Evolutionary conservation across 64 coral and sea anemone genomes (phyloP), one percentile per base, ranked within the genome.

Genomic region (Pocillopora verrucosa): DNA sequence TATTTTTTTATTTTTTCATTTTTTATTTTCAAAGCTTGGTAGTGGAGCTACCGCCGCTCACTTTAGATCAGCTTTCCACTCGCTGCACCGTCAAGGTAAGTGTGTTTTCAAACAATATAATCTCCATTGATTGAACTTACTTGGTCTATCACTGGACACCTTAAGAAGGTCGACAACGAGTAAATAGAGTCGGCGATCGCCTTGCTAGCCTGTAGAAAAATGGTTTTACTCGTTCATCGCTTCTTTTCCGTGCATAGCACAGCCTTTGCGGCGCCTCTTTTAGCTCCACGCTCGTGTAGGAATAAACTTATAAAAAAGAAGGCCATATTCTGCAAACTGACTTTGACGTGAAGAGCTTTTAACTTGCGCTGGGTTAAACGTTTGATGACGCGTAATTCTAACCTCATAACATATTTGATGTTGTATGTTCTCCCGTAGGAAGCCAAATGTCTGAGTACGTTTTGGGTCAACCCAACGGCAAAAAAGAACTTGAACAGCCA

Each of bases 391-490:
- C 67, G 0, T 82, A 19, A 36, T 12, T 13, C 11, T 60, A 68
- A 20, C 16, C 51, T 16, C 10, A 68, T 72, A 4, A 26, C 22
- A 4, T 79, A 37, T 34, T 57, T 83, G 3, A 63, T 19, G 15
- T 75, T n/a, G 36, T 63, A 76, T 75, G 34, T 26, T 75, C 13
- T 87, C n/a, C 72, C 69, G 3, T 26, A 92, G 90, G 90, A 87
- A 67, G 83, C 90, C 3, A 92, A 92, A 74, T 62, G 90, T 58
- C 84, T 87, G 2, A 92, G 90, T 72, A 80, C 90, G 16, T 73
- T 92, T 41, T 92, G 90, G 90, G 75, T 92, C 11, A 92, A 92
- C 75, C 90, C 90, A 2, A 60, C 65, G 56, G 83, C 57, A 80
- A 92, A 92, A 74, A 62, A 15, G 24, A 75, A 63, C 45, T 78